Evolutionary conservation across 2,888 invertebrate genomes (phyloP).

Genomic region (Tipula unca): DNA sequence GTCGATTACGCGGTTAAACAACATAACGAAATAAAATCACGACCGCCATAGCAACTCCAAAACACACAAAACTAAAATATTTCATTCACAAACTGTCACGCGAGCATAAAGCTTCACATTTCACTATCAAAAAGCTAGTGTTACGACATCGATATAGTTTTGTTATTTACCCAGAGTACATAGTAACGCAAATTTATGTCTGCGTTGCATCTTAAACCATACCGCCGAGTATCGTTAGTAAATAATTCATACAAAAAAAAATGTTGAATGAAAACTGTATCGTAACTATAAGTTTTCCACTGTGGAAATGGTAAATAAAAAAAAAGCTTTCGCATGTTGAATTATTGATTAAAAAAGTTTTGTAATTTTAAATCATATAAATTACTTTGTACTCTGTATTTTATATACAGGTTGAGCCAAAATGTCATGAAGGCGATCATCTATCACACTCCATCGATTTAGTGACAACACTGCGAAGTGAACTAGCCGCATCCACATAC

Average conservation of each 20-base stretch:
- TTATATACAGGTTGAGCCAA: constrained; percentile 21
- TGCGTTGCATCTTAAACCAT: not conserved
- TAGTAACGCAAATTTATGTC: not conserved
- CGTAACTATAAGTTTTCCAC: not conserved
- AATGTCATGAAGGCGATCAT: constrained; percentile 31
- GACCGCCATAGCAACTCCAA: not conserved
- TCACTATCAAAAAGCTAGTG: not conserved
- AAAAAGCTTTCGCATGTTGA: not conserved
- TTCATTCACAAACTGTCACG: not conserved
- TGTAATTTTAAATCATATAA: not conserved
- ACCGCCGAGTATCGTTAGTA: not conserved
- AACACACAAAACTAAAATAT: not conserved
- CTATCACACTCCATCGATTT: constrained; percentile 48
- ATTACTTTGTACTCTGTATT: not conserved
- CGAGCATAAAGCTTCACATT: not conserved
- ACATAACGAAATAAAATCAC: not conserved
- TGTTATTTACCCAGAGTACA: not conserved
- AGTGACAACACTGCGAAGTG: constrained; percentile 68
- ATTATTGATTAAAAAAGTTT: not conserved
- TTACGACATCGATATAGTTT: not conserved
- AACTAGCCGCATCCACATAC: constrained; percentile 74
- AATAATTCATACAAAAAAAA: not conserved
- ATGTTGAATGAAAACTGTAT: not conserved
- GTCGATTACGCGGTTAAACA: not conserved
- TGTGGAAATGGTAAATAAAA: not conserved